Percentiles rank a stretch among this genome's conserved stretches.
These are phyloP conservation scores for Prunella strophiata DNA, from an alignment of 2,797 vertebrate genomes.

Conservation along the genomic window DNA sequence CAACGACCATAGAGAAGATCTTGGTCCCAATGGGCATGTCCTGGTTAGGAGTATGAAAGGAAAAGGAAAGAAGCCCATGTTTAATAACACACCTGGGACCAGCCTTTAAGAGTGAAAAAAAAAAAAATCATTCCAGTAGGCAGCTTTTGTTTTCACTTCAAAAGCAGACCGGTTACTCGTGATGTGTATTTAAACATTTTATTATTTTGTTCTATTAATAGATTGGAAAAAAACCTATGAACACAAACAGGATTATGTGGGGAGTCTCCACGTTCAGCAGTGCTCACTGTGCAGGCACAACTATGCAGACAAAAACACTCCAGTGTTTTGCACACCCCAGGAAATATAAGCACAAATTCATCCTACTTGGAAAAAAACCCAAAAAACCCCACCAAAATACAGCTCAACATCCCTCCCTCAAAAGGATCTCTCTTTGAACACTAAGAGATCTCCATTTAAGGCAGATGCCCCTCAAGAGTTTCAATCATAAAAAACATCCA, in stretches of 20 bases:
- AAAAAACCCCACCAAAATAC: neutral
- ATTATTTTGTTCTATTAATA: slow-evolving; percentile 46
- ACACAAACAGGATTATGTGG: neutral
- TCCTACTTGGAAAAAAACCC: neutral
- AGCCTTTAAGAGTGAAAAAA: neutral
- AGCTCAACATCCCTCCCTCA: fast-evolving
- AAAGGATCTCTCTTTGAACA: slow-evolving; percentile 54
- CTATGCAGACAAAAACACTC: neutral
- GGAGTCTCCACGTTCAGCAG: slow-evolving; percentile 36
- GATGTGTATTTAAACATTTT: neutral
- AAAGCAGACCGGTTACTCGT: neutral
- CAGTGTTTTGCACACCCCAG: neutral
- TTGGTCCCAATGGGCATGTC: neutral
- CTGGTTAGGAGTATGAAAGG: neutral
- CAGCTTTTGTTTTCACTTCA: slow-evolving; percentile 41
- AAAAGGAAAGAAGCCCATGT: neutral
- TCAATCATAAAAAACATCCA: slow-evolving; percentile 45
- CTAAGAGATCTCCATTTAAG: slow-evolving; percentile 44
- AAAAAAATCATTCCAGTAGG: neutral
- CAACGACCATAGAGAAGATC: neutral
- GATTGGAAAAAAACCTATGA: neutral
- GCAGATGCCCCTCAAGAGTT: slow-evolving; percentile 54
- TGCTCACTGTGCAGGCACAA: neutral
- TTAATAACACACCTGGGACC: neutral
- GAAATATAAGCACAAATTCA: slow-evolving; percentile 29